Percentiles rank a stretch among this genome's conserved stretches.
Evolutionary conservation across 2,888 invertebrate species (phyloP).

Genomic region (Melanotus villosus): DNA sequence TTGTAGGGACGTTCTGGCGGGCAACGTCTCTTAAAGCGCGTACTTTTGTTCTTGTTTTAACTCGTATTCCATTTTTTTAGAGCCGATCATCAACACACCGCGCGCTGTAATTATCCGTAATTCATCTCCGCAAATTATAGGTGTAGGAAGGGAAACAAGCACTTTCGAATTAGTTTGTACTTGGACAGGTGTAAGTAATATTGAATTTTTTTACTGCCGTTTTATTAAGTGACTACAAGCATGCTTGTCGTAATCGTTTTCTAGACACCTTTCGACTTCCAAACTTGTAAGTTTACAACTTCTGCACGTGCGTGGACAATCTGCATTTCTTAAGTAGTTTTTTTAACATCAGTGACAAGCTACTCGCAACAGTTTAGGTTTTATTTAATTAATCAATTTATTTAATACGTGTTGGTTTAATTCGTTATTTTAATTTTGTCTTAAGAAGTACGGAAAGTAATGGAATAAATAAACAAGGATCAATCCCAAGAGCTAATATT

Average conservation of each 20-base stretch:
- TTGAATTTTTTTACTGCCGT: conserved; percentile 5
- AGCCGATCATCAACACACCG: conserved; percentile 25
- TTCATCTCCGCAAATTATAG: conserved; percentile 41
- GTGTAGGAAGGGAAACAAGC: conserved; percentile 21
- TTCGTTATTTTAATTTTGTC: no score
- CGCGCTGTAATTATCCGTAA: conserved; percentile 33
- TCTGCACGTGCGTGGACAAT: neutral
- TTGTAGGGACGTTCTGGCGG: neutral
- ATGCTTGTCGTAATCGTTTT: neutral
- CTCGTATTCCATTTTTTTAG: conserved; percentile 3
- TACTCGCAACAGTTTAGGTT: no score
- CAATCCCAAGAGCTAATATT: no score
- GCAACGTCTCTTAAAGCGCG: neutral
- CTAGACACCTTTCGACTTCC: neutral
- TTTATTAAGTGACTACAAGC: conserved; percentile 17
- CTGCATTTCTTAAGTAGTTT: no score
- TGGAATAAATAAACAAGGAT: no score
- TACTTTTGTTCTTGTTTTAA: neutral
- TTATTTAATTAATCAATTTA: no score
- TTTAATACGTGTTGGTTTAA: no score
- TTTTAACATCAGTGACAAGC: no score
- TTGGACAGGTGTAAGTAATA: conserved; percentile 11
- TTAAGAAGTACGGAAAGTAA: no score
- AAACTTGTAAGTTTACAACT: neutral
- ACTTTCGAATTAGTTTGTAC: conserved; percentile 28